Conservation (phyloP, 2,797 vertebrate genomes). For the Sebastes steindachneri region DNA sequence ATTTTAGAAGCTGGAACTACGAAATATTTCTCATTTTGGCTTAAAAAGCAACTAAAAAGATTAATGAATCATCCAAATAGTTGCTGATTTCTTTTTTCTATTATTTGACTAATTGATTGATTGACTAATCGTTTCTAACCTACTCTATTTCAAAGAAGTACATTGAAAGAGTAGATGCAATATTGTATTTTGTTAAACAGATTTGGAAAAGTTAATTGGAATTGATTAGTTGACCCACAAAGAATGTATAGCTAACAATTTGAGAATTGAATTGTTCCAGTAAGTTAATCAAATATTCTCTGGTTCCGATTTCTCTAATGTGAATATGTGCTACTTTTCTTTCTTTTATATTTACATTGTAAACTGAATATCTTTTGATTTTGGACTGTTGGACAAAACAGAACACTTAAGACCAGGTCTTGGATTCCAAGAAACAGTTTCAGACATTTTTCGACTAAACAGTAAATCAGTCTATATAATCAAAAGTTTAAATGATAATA, state of each 20-base stretch:
- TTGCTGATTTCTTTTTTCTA: neutral
- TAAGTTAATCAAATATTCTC: neutral
- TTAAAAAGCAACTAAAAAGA: neutral
- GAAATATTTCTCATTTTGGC: neutral
- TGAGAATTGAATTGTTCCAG: neutral
- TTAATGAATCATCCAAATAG: neutral
- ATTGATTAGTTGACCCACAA: neutral
- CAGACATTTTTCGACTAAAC: neutral
- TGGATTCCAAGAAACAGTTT: too few relatives aligned
- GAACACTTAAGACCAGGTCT: neutral
- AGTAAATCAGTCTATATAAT: neutral
- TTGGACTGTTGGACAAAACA: neutral
- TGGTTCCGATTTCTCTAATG: neutral
- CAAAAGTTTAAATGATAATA: neutral
- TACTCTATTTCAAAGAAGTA: neutral
- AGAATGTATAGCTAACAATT: neutral
- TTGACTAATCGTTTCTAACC: neutral
- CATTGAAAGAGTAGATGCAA: neutral
- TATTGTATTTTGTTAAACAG: neutral
- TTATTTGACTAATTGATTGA: neutral
- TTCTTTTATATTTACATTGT: neutral
- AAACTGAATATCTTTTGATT: neutral
- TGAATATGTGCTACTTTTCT: neutral
- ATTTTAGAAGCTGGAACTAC: neutral
- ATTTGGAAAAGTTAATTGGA: neutral